phyloP scores from a whole-genome alignment of 2,888 invertebrate genomes.

The Copidosoma aretas region DNA sequence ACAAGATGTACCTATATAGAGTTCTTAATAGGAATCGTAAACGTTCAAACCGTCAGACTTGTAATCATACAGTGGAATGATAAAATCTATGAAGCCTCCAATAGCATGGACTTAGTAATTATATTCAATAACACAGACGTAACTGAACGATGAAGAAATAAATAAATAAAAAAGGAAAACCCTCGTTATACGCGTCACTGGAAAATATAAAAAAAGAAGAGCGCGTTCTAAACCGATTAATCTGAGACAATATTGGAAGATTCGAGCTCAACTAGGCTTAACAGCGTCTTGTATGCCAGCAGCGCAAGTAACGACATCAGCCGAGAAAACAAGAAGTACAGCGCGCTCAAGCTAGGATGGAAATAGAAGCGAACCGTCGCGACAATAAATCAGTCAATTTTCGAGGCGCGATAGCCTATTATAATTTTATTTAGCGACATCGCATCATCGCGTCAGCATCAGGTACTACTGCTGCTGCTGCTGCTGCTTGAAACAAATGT shows the following conservation, averaged over 20 bases:
- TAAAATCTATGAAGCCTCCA: not conserved
- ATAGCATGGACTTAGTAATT: slow-evolving; percentile 7
- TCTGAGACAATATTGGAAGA: slow-evolving; percentile 11
- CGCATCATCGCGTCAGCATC: slow-evolving; percentile 36
- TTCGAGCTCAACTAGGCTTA: slow-evolving; percentile 30
- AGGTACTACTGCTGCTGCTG: slow-evolving; percentile 20
- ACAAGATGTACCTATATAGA: no score
- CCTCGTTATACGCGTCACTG: no score
- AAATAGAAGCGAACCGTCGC: slow-evolving; percentile 14
- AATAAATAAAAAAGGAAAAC: not conserved
- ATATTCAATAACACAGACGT: not conserved
- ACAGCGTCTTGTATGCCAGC: slow-evolving; percentile 30
- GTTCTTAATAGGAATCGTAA: no score
- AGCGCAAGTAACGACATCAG: no score
- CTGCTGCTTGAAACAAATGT: slow-evolving; percentile 38
- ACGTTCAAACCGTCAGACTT: no score
- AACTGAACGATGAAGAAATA: no score
- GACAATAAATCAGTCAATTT: slow-evolving; percentile 42
- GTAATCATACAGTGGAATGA: no score
- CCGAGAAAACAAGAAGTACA: not conserved
- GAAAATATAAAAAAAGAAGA: not conserved
- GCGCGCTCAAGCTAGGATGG: not conserved
- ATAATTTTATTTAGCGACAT: slow-evolving; percentile 36
- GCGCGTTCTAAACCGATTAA: slow-evolving; percentile 10
- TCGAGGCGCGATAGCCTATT: slow-evolving; percentile 27